These are phyloP conservation scores for Pelobates fuscus DNA, from an alignment of 2,113 vertebrate species.

Conservation along the genomic window DNA sequence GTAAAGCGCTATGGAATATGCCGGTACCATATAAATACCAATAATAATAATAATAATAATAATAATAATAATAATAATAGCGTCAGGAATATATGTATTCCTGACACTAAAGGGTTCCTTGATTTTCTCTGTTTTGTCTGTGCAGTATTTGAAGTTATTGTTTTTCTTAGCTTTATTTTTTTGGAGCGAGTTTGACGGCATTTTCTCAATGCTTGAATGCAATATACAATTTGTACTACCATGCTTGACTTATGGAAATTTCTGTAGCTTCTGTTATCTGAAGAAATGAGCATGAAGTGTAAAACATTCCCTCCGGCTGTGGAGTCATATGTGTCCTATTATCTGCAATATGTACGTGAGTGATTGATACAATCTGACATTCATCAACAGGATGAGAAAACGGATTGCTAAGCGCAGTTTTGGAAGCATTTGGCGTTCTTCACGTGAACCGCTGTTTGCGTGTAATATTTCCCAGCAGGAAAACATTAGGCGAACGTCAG, in stretches of 20 bases:
- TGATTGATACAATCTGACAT: slow-evolving; percentile 17
- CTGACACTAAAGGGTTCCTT: no score
- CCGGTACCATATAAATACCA: no score
- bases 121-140: no score
- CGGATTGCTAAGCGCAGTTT: background rate
- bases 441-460: slow-evolving; percentile 1
- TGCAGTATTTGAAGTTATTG: no score
- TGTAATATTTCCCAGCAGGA: slow-evolving; percentile 42
- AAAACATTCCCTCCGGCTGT: slow-evolving; percentile 8
- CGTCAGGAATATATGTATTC: no score
- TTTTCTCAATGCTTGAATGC: background rate
- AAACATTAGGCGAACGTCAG: slow-evolving; percentile 16
- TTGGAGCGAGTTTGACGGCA: no score
- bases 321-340: slow-evolving; percentile 8
- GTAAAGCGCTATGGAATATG: no score
- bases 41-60: no score
- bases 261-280: slow-evolving; percentile 6
- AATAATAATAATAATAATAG: no score
- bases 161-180: no score
- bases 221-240: slow-evolving; percentile 11
- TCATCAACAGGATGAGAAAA: background rate
- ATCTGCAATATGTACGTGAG: background rate
- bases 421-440: background rate
- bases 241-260: background rate
- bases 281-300: slow-evolving; percentile 35